Conservation (phyloP, 2,113 vertebrate species). For the Columba janthina region DNA sequence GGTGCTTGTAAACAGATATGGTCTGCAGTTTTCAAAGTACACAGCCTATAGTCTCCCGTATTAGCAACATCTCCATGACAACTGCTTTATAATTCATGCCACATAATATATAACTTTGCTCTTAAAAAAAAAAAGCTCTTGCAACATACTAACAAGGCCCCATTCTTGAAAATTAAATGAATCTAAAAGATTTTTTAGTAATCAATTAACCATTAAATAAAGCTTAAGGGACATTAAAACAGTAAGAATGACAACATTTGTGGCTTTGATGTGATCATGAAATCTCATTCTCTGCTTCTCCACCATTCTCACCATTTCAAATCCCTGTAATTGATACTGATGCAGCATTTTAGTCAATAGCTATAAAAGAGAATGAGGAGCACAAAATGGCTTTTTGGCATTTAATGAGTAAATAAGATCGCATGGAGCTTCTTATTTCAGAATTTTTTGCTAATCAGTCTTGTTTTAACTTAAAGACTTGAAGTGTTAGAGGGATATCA, state of each 20-base stretch:
- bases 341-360: slow-evolving; percentile 31
- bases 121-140: neutral
- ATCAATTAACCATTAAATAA: slow-evolving; percentile 56
- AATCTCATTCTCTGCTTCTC: slow-evolving; percentile 30
- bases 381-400: neutral
- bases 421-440: neutral
- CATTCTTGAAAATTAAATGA: slow-evolving; percentile 39
- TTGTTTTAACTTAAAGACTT: neutral
- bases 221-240: slow-evolving; percentile 11
- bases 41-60: neutral
- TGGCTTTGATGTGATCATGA: slow-evolving; percentile 23
- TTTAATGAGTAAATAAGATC: slow-evolving; percentile 23
- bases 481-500: neutral
- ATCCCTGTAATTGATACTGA: slow-evolving; percentile 33
- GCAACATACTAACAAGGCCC: neutral
- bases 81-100: slow-evolving; percentile 56
- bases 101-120: slow-evolving; percentile 35
- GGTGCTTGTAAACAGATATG: neutral
- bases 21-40: neutral
- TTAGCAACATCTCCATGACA: slow-evolving; percentile 63
- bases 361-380: slow-evolving; percentile 18
- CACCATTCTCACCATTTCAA: slow-evolving; percentile 28
- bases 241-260: slow-evolving; percentile 32
- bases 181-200: slow-evolving; percentile 17
- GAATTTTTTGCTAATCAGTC: neutral